These are phyloP conservation scores for Marmota flaviventris DNA, from an alignment of 2,113 vertebrate genomes.

Conservation along the genomic window DNA sequence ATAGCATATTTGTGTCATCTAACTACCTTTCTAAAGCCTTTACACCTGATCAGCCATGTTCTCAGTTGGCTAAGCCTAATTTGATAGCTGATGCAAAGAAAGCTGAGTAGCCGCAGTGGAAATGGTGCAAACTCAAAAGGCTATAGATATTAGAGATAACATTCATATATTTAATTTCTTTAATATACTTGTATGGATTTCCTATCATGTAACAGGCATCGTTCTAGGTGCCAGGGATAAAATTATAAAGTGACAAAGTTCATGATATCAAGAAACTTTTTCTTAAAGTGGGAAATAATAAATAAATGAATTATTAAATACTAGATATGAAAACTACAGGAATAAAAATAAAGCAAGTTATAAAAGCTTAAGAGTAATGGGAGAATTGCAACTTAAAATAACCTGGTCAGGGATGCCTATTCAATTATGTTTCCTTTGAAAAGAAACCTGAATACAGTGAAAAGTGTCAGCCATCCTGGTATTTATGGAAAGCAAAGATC, in stretches of 20 bases:
- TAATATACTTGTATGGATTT: neutral
- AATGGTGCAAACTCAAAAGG: neutral
- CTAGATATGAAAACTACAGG: neutral
- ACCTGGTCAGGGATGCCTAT: neutral
- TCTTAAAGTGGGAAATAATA: neutral
- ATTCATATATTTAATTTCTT: neutral
- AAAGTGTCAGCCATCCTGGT: neutral
- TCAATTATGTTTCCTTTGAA: neutral
- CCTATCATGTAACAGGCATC: neutral
- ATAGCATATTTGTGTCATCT: neutral
- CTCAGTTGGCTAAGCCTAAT: neutral
- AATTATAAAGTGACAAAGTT: neutral
- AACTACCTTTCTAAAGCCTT: neutral
- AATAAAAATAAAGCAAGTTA: neutral
- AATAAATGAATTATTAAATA: neutral
- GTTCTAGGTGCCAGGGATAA: neutral
- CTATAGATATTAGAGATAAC: neutral
- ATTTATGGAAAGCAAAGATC: neutral
- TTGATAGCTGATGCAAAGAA: neutral
- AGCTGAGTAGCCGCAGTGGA: neutral
- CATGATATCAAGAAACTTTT: neutral
- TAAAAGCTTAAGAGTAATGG: neutral
- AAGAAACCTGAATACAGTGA: neutral
- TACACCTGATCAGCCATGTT: neutral
- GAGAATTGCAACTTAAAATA: neutral